Evolutionary conservation across 2,113 vertebrate genomes (phyloP), one percentile per base, ranked within the genome.

Genomic region (Malurus elegans): DNA sequence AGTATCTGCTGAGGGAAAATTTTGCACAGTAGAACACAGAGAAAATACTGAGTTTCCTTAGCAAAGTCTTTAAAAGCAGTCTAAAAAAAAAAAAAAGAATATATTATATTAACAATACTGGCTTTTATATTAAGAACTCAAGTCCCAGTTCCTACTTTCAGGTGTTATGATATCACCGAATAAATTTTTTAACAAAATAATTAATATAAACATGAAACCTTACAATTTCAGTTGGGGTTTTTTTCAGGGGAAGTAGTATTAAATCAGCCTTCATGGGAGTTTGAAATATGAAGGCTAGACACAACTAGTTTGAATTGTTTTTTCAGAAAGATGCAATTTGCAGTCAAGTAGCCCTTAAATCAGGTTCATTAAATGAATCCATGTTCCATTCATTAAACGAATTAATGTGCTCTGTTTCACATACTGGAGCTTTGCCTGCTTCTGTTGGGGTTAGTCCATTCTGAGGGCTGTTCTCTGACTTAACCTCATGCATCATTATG

Each of bases 401-500:
- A 89, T 89, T 71, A 40, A 75, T 31, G 14, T 91, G 50, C 84
- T 95, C 38, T 19, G 14, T 85, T 94, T 91, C 54, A 60, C 29
- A 13, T 69, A 60, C 16, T 67, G 53, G 17, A 90, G 29, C 6
- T 83, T 83, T 93, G 47, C 29, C 31, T 90, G n/a, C 19, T 29
- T 75, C 24, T 75, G 0, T 79, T 54, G 76, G 50, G 15, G 9
- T 10, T 14, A 66, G 47, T 34, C 26, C 45, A 26, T 61, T 88
- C 58, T 60, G 36, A 69, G 42, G 13, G 20, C 34, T 58, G 24
- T 36, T 74, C 23, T 83, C 45, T 76, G 45, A 73, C 36, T 4
- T 62, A 66, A 66, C 32, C 24, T 81, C 34, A 36, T 0, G 1
- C 11, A 40, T 25, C 0, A 3, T 61, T 64, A 23, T 0, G 1